Conservation (phyloP, 2,797 vertebrate genomes). For the Chelon auratus region DNA sequence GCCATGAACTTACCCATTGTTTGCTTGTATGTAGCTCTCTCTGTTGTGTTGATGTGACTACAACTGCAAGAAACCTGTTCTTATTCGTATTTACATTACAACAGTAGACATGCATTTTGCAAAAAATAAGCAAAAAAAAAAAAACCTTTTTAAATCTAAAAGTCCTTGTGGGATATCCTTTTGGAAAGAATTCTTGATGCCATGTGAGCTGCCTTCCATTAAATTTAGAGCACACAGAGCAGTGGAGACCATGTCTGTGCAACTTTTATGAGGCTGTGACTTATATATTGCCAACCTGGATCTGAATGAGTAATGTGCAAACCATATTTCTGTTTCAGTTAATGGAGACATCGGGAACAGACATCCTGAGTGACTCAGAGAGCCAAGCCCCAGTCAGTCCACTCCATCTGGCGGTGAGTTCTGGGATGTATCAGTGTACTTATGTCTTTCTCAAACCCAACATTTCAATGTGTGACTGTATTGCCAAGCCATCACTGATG, state of each 20-base stretch:
- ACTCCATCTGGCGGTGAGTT: constrained; percentile 95
- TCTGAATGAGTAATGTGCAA: constrained; percentile 5
- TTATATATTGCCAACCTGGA: neutral
- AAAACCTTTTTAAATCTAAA: neutral
- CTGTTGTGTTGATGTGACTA: constrained; percentile 47
- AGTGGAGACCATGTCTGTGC: neutral
- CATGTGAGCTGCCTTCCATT: neutral
- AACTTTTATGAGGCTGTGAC: neutral
- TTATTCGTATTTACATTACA: neutral
- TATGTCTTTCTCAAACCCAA: neutral
- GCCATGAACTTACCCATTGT: neutral
- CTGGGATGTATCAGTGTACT: constrained; percentile 9
- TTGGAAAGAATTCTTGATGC: neutral
- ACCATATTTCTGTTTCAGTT: constrained; percentile 82
- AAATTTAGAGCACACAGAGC: neutral
- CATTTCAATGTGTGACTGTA: neutral
- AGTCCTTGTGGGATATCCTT: neutral
- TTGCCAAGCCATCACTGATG: neutral
- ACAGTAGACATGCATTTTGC: neutral
- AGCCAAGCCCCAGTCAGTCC: constrained; percentile 92
- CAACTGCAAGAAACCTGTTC: neutral
- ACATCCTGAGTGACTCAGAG: constrained; percentile 91
- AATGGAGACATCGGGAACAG: constrained; percentile 93
- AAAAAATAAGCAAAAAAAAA: neutral
- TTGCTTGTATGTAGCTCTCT: constrained; percentile 80